These are phyloP conservation scores for Nycticryphes semicollaris DNA, from an alignment of 2,113 vertebrate genomes.

Conservation along the genomic window DNA sequence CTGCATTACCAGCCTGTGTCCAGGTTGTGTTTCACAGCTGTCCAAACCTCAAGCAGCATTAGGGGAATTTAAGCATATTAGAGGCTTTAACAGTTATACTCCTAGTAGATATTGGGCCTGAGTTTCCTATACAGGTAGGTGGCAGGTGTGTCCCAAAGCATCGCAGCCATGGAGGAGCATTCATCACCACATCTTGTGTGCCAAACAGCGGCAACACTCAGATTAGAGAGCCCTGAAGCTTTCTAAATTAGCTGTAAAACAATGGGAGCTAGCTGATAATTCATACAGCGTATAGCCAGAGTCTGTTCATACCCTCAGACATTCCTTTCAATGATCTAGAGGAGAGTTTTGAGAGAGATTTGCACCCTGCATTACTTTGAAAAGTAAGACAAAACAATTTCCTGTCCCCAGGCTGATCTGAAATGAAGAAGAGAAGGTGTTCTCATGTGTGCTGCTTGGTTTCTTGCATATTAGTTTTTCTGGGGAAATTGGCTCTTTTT, in stretches of 20 bases:
- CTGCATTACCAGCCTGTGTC: not conserved
- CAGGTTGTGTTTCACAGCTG: not conserved
- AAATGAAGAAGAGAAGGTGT: not conserved
- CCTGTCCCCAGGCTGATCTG: not conserved
- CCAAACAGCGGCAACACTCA: not conserved
- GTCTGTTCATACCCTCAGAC: not conserved
- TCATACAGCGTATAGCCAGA: not conserved
- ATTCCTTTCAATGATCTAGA: not conserved
- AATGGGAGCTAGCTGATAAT: not conserved
- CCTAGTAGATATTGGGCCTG: too few relatives aligned
- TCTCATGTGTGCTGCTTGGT: not conserved
- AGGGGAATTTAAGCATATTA: not conserved
- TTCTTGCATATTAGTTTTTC: not conserved
- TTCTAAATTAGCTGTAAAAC: not conserved
- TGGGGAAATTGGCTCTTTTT: not conserved
- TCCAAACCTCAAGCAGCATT: not conserved
- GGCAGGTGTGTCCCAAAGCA: not conserved
- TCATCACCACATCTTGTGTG: not conserved
- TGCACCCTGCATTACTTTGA: not conserved
- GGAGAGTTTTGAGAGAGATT: not conserved
- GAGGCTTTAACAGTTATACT: not conserved
- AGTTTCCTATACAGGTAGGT: not conserved
- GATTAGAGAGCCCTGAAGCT: not conserved
- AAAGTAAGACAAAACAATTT: not conserved
- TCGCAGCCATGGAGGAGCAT: not conserved